Evolutionary conservation across 30 jellyfish, hydroid and myxozoan genomes (phyloP), one percentile per base, ranked within the genome.

Genomic region (Turritopsis rubra): DNA sequence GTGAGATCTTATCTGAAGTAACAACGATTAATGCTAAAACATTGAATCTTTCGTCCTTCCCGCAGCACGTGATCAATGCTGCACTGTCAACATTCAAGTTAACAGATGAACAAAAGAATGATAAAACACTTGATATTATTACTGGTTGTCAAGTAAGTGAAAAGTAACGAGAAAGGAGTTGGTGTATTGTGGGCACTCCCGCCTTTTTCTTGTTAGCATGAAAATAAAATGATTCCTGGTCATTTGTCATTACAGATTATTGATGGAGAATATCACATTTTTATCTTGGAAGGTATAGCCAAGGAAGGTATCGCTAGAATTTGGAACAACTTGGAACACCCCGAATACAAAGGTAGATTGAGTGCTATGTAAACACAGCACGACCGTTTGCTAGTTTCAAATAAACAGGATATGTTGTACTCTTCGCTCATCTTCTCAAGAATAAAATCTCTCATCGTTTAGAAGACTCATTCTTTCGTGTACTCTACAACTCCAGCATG

Each of bases 121-220:
- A 88, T 68, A 86, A 79, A 73, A 77, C 94, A 0, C 80, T 91
- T 83, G 87, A 91, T 80, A 83, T 91, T 65, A 86, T 91, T 0
- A 91, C 97, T 73, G 97, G 97, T 23, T 91, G 92, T 73, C 97
- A 91, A 90, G 97, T 91, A 73, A 21, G 72, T 26, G 66, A 13
- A 41, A 41, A 66, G 76, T 66, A 54, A 16, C 72, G 18, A 16
- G 72, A 54, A 54, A n/a, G 72, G 18, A n/a, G 18, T 54, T 54
- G 72, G 18, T 54, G 72, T 54, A 54, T n/a, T 54, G 72, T 54
- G n/a, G 72, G n/a, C n/a, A 54, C n/a, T 54, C 72, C 18, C n/a
- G 18, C 72, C n/a, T 54, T n/a, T 54, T 16, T 16, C 18, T 16
- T 54, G n/a, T 54, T 54, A 54, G n/a, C n/a, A n/a, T 54, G 29